A percentile compares a stretch with the other conserved stretches of the same genome.
These are phyloP conservation scores for Capreolus pygargus DNA, from an alignment of 2,113 vertebrate species.

Conservation along the genomic window DNA sequence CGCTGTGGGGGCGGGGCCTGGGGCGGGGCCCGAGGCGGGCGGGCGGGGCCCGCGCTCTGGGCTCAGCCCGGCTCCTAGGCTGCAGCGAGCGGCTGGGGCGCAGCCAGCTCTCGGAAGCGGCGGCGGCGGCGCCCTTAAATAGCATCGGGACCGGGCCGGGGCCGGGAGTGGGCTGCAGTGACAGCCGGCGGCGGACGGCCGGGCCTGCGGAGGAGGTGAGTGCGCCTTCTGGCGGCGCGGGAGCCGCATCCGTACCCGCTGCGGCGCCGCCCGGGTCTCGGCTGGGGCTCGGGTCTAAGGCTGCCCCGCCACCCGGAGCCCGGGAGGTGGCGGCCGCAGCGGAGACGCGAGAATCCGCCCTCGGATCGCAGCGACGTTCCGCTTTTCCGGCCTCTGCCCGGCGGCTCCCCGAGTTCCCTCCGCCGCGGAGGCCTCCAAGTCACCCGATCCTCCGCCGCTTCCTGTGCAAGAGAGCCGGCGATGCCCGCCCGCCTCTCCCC, in stretches of 20 bases:
- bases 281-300: neutral
- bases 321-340: neutral
- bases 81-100: neutral
- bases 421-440: neutral
- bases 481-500: neutral
- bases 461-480: neutral
- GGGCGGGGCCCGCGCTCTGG: neutral
- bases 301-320: neutral
- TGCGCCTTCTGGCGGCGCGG: neutral
- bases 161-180: slow-evolving; percentile 27
- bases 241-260: neutral
- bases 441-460: neutral
- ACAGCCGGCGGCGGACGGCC: slow-evolving; percentile 36
- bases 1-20: neutral
- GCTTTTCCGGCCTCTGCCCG: slow-evolving; percentile 39
- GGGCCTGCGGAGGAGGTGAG: slow-evolving; percentile 60
- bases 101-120: neutral
- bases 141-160: neutral
- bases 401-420: neutral
- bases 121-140: slow-evolving; percentile 66
- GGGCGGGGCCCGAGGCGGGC: neutral
- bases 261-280: neutral
- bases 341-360: neutral
- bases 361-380: neutral
- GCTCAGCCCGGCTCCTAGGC: neutral